Evolutionary conservation across 2,113 vertebrate species (phyloP).

Genomic region (Pseudorectes ferrugineus): DNA sequence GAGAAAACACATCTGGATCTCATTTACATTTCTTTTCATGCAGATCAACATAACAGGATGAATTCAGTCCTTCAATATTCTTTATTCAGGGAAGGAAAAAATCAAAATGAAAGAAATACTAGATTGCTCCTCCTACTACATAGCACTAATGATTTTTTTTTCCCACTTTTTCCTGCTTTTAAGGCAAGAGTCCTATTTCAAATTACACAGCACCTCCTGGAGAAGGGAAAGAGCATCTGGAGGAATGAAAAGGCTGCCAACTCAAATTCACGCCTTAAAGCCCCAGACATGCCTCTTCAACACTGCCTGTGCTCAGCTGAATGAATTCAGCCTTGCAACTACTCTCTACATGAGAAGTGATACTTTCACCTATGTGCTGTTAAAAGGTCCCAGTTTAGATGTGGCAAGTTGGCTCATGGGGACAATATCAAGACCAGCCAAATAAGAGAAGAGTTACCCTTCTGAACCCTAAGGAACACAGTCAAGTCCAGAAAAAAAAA

Average conservation of each 20-base stretch:
- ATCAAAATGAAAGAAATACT: not conserved
- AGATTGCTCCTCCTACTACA: not conserved
- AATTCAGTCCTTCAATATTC: constrained; percentile 30
- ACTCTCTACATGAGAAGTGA: not conserved
- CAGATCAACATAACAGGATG: constrained; percentile 27
- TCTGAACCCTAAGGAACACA: not conserved
- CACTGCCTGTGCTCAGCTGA: not conserved
- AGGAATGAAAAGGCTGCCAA: not conserved
- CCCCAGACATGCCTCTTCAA: not conserved
- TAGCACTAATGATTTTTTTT: not conserved
- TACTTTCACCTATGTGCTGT: not conserved
- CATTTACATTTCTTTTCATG: constrained; percentile 46
- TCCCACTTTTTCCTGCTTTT: not conserved
- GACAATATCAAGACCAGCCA: not conserved
- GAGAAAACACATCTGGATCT: constrained; percentile 55
- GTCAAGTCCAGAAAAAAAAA: not conserved
- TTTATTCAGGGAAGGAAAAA: not conserved
- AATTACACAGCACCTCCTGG: constrained; percentile 20
- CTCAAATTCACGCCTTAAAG: not conserved
- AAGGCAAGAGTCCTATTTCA: not conserved
- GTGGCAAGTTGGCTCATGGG: not conserved
- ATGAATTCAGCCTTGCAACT: not conserved
- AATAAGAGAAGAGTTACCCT: not conserved
- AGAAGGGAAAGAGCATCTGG: not conserved
- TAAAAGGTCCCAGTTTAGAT: not conserved